A percentile compares a stretch with the other conserved stretches of the same genome.
Evolutionary conservation across 1,140 invertebrate genomes (phyloP).

Genomic region (Eupristina koningsbergeri): DNA sequence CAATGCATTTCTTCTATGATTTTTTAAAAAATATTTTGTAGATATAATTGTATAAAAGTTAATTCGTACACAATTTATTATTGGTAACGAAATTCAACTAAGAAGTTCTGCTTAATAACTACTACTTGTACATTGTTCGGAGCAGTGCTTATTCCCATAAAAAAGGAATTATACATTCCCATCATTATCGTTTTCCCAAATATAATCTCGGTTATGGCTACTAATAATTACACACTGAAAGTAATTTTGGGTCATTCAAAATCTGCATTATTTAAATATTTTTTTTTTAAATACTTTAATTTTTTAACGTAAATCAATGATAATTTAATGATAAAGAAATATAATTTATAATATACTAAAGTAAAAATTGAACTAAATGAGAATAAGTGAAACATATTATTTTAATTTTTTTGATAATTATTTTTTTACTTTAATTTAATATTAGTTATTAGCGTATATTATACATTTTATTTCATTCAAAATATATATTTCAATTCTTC

Average conservation of each 20-base stretch:
- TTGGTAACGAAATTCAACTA: not conserved
- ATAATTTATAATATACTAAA: too few relatives aligned
- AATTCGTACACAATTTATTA: not conserved
- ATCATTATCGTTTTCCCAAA: not conserved
- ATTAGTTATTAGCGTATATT: too few relatives aligned
- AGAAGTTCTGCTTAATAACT: not conserved
- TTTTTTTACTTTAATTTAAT: too few relatives aligned
- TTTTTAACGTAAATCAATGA: too few relatives aligned
- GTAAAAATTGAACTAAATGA: too few relatives aligned
- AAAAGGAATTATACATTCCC: not conserved
- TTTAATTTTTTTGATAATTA: too few relatives aligned
- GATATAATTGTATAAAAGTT: not conserved
- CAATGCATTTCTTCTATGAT: not conserved
- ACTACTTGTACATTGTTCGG: conserved; percentile 2
- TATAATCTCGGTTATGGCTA: not conserved
- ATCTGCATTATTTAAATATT: not conserved
- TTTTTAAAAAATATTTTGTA: not conserved
- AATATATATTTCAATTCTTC: too few relatives aligned
- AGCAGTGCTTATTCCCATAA: not conserved
- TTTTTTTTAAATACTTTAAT: too few relatives aligned
- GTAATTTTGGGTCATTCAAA: not conserved
- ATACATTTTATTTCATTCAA: too few relatives aligned
- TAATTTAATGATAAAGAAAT: too few relatives aligned
- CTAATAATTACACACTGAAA: not conserved
- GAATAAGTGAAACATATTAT: too few relatives aligned